These are phyloP conservation scores for Cordilura impudica DNA, from an alignment of 2,888 invertebrate species.

Conservation along the genomic window DNA sequence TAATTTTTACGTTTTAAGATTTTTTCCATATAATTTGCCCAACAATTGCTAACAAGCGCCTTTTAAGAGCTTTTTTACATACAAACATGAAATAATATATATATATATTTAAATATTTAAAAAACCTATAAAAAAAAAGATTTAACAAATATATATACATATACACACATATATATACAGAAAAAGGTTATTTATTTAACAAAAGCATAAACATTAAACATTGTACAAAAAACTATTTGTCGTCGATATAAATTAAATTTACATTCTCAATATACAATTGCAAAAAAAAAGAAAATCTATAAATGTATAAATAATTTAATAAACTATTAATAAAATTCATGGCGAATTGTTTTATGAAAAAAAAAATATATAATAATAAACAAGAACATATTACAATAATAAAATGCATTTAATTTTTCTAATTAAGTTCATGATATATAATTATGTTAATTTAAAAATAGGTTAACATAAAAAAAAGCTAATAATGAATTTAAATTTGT, in stretches of 20 bases:
- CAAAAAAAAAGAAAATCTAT: constrained; percentile 7
- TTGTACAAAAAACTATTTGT: constrained; percentile 58
- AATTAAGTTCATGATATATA: constrained; percentile 44
- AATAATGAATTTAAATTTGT: constrained; percentile 24
- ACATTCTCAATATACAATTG: constrained; percentile 36
- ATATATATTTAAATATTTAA: constrained; percentile 35
- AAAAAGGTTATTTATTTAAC: constrained; percentile 13
- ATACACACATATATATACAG: background rate
- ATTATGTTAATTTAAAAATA: constrained; percentile 11
- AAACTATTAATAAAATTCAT: constrained; percentile 43
- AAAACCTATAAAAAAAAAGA: background rate
- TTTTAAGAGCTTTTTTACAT: constrained; percentile 64
- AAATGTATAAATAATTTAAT: constrained; percentile 52
- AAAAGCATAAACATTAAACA: constrained; percentile 24
- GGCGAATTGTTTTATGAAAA: too few species aligned
- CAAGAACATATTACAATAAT: constrained; percentile 46
- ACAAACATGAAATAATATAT: constrained; percentile 17
- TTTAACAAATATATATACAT: constrained; percentile 10
- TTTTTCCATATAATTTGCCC: constrained; percentile 53
- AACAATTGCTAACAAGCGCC: constrained; percentile 62
- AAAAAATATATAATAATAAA: constrained; percentile 46
- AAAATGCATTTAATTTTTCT: constrained; percentile 56
- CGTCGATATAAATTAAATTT: constrained; percentile 49
- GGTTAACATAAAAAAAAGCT: constrained; percentile 27
- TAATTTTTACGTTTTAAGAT: constrained; percentile 4